A percentile compares a stretch with the other conserved stretches of the same genome.
phyloP scores from a whole-genome alignment of 2,797 vertebrate species.

The Scomberomorus guttatus region DNA sequence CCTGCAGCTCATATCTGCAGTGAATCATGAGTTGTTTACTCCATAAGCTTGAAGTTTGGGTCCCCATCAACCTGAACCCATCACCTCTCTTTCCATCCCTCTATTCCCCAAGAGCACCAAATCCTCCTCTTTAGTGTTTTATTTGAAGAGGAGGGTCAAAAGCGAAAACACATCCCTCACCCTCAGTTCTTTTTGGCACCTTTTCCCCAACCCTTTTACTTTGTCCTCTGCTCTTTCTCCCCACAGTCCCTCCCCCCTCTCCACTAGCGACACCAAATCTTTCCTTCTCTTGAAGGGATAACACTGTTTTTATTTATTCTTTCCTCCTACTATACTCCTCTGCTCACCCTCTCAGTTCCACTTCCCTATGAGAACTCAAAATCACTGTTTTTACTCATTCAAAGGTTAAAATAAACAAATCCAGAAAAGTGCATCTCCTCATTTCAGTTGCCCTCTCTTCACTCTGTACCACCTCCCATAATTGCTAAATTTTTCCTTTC shows the following conservation, averaged over 20 bases:
- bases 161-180: conserved; percentile 54
- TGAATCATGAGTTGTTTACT: conserved; percentile 61
- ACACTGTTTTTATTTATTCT: conserved; percentile 31
- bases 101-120: conserved; percentile 26
- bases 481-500: no score
- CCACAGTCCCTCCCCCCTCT: background rate
- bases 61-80: conserved; percentile 32
- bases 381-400: conserved; percentile 39
- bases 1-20: conserved; percentile 32
- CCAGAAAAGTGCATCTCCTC: background rate
- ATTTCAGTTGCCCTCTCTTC: conserved; percentile 5
- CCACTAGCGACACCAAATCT: conserved; percentile 48
- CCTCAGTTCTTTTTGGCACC: conserved; percentile 31
- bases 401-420: conserved; percentile 32
- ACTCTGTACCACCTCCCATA: no score
- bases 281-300: conserved; percentile 5
- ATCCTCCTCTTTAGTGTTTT: conserved; percentile 46
- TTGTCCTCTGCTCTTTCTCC: conserved; percentile 33
- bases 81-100: conserved; percentile 20
- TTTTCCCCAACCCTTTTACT: conserved; percentile 43
- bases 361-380: conserved; percentile 18
- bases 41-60: conserved; percentile 40
- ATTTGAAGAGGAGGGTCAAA: conserved; percentile 55
- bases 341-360: conserved; percentile 4
- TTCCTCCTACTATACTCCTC: conserved; percentile 10